Evolutionary conservation across 2,113 vertebrate genomes (phyloP), one percentile per base, ranked within the genome.

Genomic region (Istiophorus platypterus): DNA sequence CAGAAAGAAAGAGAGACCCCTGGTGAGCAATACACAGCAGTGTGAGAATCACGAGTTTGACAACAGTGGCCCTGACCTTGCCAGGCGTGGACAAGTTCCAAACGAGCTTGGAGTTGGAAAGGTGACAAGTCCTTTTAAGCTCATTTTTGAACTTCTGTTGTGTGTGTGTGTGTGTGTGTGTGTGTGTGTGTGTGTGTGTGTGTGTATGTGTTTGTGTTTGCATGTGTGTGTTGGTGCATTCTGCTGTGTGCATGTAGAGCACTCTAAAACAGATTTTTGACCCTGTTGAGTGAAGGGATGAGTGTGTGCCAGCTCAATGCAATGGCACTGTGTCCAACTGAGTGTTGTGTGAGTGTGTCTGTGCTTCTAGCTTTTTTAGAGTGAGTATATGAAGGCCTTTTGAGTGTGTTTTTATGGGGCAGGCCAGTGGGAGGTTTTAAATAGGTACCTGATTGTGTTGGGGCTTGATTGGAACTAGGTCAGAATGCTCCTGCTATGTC

Each of bases 51-150:
- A 84, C 71, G 85, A 84, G 85, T 90, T 85, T 88, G 91, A 92
- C 91, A 85, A 84, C 87, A 63, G 85, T 2, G 65, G 85, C 61
- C 75, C 82, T 90, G 91, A 93, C 91, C 91, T 88, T 88, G 88
- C 78, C 81, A 69, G 88, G 42, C 79, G 52, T 92, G 91, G 87
- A 90, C 88, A 65, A 87, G 81, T 80, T 92, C 91, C 90, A 91
- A 90, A 91, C 78, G 78, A 88, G 85, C 87, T 84, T 4, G 3
- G 81, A 81, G 74, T 77, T 92, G 91, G 88, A 92, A 90, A 91
- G 91, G 91, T 90, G 91, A 91, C 87, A 90, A 91, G 89, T 75
- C 87, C 80, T 86, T 89, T 91, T 84, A 90, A 87, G 79, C 64
- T 86, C 80, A 63, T 75, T 89, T 89, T 65, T 84, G 72, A 89